phyloP scores from a whole-genome alignment of 2,888 invertebrate species.

The Thymelicus lineola region DNA sequence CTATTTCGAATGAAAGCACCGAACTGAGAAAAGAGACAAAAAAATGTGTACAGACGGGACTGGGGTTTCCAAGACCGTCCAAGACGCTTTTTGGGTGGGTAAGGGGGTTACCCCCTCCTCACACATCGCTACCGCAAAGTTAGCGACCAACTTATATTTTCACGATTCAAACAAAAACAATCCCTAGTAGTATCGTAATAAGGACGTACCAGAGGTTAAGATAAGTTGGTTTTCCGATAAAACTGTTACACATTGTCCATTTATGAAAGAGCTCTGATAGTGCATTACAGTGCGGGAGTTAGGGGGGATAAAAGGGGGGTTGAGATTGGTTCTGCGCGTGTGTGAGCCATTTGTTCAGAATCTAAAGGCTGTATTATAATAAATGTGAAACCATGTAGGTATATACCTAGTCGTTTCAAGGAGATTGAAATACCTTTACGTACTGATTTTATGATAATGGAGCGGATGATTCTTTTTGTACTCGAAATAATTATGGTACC shows the following conservation, averaged over 20 bases:
- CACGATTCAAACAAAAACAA: conserved; percentile 43
- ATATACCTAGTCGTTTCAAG: conserved; percentile 1
- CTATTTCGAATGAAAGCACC: conserved; percentile 66
- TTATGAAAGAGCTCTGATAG: conserved; percentile 62
- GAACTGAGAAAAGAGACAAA: conserved; percentile 70
- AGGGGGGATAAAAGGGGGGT: conserved; percentile 45
- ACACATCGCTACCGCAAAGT: conserved; percentile 47
- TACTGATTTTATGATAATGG: neutral
- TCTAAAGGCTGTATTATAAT: conserved; percentile 56
- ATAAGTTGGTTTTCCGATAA: conserved; percentile 44
- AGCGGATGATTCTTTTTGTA: too few species aligned
- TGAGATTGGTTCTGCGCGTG: conserved; percentile 47
- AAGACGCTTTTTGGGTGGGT: conserved; percentile 67
- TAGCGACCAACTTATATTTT: conserved; percentile 42
- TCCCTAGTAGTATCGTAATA: conserved; percentile 43
- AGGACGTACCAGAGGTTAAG: conserved; percentile 22
- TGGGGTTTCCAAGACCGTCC: conserved; percentile 80
- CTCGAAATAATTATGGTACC: too few species aligned
- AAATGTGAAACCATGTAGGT: conserved; percentile 39
- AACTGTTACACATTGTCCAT: conserved; percentile 59
- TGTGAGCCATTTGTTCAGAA: conserved; percentile 61
- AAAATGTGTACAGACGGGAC: conserved; percentile 77
- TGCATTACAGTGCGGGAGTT: conserved; percentile 50
- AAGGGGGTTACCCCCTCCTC: conserved; percentile 43
- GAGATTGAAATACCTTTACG: neutral